phyloP scores from a whole-genome alignment of 1,140 invertebrate species.

The Eulimnadia texana region DNA sequence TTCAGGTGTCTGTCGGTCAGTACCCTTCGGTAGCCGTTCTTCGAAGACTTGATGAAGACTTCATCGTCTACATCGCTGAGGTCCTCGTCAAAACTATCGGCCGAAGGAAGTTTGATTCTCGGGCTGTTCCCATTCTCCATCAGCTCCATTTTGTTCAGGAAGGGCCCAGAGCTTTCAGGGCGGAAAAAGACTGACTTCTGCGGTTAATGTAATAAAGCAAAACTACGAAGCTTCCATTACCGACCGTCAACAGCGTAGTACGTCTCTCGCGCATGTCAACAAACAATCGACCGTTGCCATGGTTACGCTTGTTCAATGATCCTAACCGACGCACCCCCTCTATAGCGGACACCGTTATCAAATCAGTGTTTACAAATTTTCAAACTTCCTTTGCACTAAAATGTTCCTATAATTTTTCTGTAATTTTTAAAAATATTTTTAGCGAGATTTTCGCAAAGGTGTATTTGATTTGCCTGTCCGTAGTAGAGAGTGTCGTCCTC shows the following conservation, averaged over 20 bases:
- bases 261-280: background rate
- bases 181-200: background rate
- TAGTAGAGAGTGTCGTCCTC: too few species aligned
- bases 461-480: too few species aligned
- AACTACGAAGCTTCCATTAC: background rate
- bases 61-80: constrained; percentile 15
- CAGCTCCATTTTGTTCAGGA: background rate
- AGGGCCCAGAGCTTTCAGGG: background rate
- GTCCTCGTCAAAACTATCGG: constrained; percentile 14
- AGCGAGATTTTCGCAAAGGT: too few species aligned
- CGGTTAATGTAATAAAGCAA: background rate
- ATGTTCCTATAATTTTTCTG: too few species aligned
- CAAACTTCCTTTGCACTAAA: background rate
- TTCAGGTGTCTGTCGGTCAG: constrained; percentile 6
- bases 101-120: constrained; percentile 10
- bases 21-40: constrained; percentile 6
- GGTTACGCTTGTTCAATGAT: background rate
- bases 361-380: background rate
- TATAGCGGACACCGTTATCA: background rate
- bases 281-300: background rate
- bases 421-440: too few species aligned
- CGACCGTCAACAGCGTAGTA: background rate
- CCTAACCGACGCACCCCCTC: too few species aligned
- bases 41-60: constrained; percentile 15
- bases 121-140: background rate